Base-by-base conservation (phyloP, 2,113 vertebrate genomes). In the Halcyon malimbica region DNA sequence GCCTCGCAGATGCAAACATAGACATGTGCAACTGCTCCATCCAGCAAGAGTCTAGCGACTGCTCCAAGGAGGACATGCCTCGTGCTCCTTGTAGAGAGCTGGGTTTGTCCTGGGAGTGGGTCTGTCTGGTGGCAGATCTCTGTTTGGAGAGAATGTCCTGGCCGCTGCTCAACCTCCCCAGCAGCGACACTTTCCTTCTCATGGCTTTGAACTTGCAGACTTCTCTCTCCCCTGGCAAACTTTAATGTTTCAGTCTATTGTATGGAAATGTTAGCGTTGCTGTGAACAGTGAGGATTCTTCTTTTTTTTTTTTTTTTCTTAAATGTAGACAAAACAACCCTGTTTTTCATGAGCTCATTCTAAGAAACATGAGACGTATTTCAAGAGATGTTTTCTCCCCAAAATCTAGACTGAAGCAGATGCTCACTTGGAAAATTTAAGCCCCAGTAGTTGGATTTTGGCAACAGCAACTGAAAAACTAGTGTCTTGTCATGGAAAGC, bases 311-410 rank as follows among this genome's bases (percentile, higher is more conserved):
- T 63, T 35, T 25, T 15, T 21, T 9, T 10, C 59, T 39, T 65
- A 51, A 91, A 83, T 0, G 5, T 87, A 95, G 94, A 94, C 91
- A 96, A 93, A 97, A 95, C 78, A 94, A 87, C 50, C 10, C 56
- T 87, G 63, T 82, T 95, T 94, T 96, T 89, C 77, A 65, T 96
- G 91, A 94, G 41, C 77, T 96, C 80, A 89, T 68, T 60, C 74
- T 50, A 33, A 2, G 6, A 96, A 96, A 91, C 59, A 84, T 0
- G 3, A 89, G 77, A 83, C 31, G 24, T 37, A 62, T 89, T 91
- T 90, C 62, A 65, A 91, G 46, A 21, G 35, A 76, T 71, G 65
- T 79, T 96, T 79, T 29, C 37, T 13, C 83, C 84, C 50, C 19
- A 76, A 85, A 88, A 93, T 75, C 42, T 20, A 41, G 91, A 50